Evolutionary conservation across 2,888 invertebrate species (phyloP).

Genomic region (Drosophila prostipennis): DNA sequence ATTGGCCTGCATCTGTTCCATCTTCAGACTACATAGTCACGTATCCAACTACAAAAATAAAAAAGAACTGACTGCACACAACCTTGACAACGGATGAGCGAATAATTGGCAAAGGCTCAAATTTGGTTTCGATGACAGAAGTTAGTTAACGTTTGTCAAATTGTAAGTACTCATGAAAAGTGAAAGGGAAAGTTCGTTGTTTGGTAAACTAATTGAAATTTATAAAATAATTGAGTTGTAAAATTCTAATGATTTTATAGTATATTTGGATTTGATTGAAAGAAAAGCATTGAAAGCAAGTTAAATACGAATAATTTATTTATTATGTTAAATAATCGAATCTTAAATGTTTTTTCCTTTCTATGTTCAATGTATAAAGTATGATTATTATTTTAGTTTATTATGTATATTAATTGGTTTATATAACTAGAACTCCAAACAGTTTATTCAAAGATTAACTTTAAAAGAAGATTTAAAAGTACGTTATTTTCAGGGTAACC

Average conservation of each 20-base stretch:
- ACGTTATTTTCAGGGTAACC: conserved; percentile 14
- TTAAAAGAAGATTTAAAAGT: not conserved
- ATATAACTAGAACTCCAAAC: too few relatives aligned
- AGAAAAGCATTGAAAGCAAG: too few relatives aligned
- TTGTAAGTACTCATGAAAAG: not conserved
- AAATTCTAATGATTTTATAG: too few relatives aligned
- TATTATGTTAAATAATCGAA: too few relatives aligned
- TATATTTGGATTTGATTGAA: too few relatives aligned
- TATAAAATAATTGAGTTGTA: too few relatives aligned
- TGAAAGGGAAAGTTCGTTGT: conserved; percentile 15
- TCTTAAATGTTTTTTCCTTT: too few relatives aligned
- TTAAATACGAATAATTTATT: too few relatives aligned
- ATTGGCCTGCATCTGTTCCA: conserved; percentile 60
- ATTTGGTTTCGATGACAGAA: not conserved
- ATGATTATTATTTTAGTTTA: not conserved
- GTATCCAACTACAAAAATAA: conserved; percentile 51
- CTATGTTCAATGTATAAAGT: too few relatives aligned
- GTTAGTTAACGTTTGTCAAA: not conserved
- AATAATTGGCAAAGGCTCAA: conserved; percentile 65
- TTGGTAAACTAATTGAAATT: not conserved
- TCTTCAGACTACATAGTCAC: conserved; percentile 64
- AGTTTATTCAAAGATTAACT: too few relatives aligned
- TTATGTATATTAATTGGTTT: not conserved
- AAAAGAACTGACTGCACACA: conserved; percentile 41
- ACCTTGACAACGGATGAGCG: conserved; percentile 63